phyloP scores from a whole-genome alignment of 1,140 invertebrate genomes.

The Kradibia gibbosae region DNA sequence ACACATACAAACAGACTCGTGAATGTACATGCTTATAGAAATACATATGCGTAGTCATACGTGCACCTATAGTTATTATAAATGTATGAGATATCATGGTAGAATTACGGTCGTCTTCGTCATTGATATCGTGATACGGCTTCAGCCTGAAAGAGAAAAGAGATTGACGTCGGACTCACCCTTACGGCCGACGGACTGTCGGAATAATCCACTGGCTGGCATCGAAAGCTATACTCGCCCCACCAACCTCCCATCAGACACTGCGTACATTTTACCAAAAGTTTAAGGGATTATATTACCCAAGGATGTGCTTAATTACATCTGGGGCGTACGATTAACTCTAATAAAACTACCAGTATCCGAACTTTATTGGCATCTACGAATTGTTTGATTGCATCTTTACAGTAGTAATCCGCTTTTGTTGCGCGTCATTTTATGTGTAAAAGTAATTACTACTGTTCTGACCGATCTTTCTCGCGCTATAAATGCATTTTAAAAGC shows the following conservation, averaged over 20 bases:
- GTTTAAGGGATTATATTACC: slow-evolving; percentile 10
- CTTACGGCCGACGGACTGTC: slow-evolving; percentile 81
- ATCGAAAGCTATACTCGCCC: slow-evolving; percentile 86
- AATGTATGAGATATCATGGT: neutral
- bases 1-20: too few relatives aligned
- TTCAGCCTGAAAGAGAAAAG: slow-evolving; percentile 44
- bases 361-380: neutral
- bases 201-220: slow-evolving; percentile 91
- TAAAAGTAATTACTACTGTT: too few relatives aligned
- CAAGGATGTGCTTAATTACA: neutral
- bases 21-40: neutral
- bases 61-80: neutral
- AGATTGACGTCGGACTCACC: slow-evolving; percentile 76
- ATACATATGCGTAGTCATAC: neutral
- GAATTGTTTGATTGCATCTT: too few relatives aligned
- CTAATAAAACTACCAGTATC: neutral
- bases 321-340: neutral
- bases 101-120: slow-evolving; percentile 22
- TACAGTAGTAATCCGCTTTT: too few relatives aligned
- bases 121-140: slow-evolving; percentile 19
- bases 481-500: neutral
- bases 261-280: slow-evolving; percentile 68
- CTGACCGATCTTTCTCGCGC: too few relatives aligned
- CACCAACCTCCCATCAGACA: slow-evolving; percentile 85
- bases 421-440: too few relatives aligned